Percentiles rank a stretch among this genome's conserved stretches.
phyloP scores from a whole-genome alignment of 1,140 invertebrate species.

The Drusus annulatus region DNA sequence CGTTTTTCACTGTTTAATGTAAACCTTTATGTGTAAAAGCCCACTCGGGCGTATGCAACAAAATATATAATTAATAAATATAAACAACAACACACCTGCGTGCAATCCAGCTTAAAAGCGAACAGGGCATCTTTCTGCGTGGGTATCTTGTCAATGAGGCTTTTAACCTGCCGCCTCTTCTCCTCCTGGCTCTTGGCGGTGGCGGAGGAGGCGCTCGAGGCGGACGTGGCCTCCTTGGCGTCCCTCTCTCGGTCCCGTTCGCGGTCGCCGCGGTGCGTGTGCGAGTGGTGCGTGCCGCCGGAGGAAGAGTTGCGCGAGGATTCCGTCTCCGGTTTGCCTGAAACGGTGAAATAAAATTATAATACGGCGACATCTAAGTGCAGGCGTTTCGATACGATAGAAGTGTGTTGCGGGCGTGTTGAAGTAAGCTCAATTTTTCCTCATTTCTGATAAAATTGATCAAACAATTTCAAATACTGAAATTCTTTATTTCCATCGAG shows the following conservation, averaged over 20 bases:
- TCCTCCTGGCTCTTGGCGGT: slow-evolving; percentile 89
- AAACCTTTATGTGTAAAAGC: too few relatives aligned
- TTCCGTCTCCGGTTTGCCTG: slow-evolving; percentile 12
- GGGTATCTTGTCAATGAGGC: slow-evolving; percentile 98
- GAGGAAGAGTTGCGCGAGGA: slow-evolving; percentile 8
- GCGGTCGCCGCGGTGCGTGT: not conserved
- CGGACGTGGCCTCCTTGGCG: slow-evolving; percentile 66
- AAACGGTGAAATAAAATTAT: not conserved
- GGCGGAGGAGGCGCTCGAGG: too few relatives aligned
- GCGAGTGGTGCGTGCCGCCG: not conserved
- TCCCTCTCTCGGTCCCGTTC: slow-evolving; percentile 70
- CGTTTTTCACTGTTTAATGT: too few relatives aligned
- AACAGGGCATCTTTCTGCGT: slow-evolving; percentile 97
- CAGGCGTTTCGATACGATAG: too few relatives aligned
- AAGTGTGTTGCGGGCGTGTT: too few relatives aligned
- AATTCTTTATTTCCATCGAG: too few relatives aligned
- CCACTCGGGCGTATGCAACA: too few relatives aligned
- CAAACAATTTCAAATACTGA: too few relatives aligned
- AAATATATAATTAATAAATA: too few relatives aligned
- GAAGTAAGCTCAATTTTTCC: too few relatives aligned
- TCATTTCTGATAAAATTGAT: too few relatives aligned
- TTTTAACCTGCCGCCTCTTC: slow-evolving; percentile 96
- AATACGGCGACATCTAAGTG: too few relatives aligned
- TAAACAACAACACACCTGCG: slow-evolving; percentile 73
- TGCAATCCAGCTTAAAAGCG: slow-evolving; percentile 93